A percentile compares a stretch with the other conserved stretches of the same genome.
These are phyloP conservation scores for Spialia ferax DNA, from an alignment of 2,888 invertebrate species.

Conservation along the genomic window DNA sequence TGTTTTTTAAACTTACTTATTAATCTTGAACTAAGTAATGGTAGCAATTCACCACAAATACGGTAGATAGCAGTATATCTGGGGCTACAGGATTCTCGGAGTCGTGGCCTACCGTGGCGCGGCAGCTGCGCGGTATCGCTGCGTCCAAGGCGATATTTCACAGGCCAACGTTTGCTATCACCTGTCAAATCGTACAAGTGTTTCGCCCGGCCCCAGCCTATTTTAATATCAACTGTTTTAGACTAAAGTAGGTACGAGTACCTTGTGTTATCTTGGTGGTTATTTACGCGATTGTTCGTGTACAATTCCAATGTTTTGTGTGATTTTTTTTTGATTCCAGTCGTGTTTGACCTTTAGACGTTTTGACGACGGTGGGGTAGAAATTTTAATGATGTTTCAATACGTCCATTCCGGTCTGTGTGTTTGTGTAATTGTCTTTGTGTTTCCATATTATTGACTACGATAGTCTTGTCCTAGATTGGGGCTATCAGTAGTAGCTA, in stretches of 20 bases:
- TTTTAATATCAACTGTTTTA: conserved; percentile 80
- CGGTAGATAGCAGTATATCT: not conserved
- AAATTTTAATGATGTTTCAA: too few species aligned
- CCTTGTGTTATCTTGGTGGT: conserved; percentile 49
- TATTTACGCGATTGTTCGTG: conserved; percentile 33
- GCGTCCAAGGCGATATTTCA: conserved; percentile 72
- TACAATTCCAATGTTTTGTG: not conserved
- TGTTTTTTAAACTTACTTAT: too few species aligned
- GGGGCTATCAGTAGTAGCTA: too few species aligned
- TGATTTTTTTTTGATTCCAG: not conserved
- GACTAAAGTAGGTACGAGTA: conserved; percentile 71
- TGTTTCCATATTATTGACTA: too few species aligned
- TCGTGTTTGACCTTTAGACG: not conserved
- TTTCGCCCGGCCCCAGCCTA: conserved; percentile 75
- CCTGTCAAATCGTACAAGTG: conserved; percentile 84
- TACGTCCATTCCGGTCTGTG: too few species aligned
- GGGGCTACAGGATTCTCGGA: not conserved
- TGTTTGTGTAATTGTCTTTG: too few species aligned
- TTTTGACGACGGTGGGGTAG: too few species aligned
- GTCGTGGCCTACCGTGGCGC: conserved; percentile 45
- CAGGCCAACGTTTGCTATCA: conserved; percentile 72
- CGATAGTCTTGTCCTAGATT: too few species aligned
- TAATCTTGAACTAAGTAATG: too few species aligned
- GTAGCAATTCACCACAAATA: too few species aligned
- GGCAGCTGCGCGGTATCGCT: conserved; percentile 69